Conservation (phyloP, 2,888 invertebrate genomes). For the Pecten maximus region DNA sequence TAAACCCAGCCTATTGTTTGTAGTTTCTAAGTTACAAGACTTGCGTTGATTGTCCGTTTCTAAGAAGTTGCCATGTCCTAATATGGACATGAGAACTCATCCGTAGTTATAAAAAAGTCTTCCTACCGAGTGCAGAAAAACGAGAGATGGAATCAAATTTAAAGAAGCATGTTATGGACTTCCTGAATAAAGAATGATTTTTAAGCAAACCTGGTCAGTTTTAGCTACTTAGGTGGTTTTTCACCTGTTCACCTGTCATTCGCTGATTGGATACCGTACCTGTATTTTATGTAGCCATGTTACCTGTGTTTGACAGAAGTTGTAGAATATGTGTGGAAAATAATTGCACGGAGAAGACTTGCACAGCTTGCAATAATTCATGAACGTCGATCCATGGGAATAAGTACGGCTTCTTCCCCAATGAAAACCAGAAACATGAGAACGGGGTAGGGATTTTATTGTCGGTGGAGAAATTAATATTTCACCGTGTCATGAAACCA, state of each 20-base stretch:
- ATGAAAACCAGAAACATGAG: not conserved
- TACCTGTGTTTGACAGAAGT: not conserved
- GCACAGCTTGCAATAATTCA: not conserved
- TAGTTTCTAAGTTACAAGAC: too few species aligned
- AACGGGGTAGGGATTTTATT: not conserved
- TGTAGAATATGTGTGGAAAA: not conserved
- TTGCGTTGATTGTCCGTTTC: too few species aligned
- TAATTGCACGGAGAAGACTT: not conserved
- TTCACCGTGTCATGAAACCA: not conserved
- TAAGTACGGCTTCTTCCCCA: not conserved
- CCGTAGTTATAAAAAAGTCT: too few species aligned
- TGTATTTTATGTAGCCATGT: not conserved
- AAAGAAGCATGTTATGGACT: too few species aligned
- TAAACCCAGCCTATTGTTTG: too few species aligned
- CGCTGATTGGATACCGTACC: not conserved
- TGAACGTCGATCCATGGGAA: not conserved
- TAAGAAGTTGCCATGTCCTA: too few species aligned
- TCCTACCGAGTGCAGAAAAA: too few species aligned
- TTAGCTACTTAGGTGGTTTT: not conserved
- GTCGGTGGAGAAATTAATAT: not conserved
- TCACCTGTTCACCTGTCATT: not conserved
- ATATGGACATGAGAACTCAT: too few species aligned
- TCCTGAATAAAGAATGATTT: not conserved
- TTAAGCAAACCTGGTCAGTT: not conserved
- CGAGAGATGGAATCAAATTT: too few species aligned